phyloP scores from a whole-genome alignment of 2,888 invertebrate species.

The Hydropsyche betteni region DNA sequence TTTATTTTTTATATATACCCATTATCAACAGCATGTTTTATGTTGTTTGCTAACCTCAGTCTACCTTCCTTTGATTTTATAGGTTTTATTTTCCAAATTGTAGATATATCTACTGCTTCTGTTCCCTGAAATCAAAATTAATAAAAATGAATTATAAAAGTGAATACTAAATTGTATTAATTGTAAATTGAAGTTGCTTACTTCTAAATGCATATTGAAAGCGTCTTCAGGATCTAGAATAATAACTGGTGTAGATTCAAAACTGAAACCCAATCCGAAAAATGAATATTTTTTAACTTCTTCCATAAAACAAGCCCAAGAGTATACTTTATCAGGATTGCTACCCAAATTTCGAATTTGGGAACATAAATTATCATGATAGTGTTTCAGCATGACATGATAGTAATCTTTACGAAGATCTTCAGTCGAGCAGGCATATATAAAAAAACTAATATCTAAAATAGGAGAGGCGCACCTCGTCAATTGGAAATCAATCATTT shows the following conservation, averaged over 20 bases:
- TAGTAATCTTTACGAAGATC: conserved; percentile 67
- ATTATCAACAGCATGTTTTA: conserved; percentile 72
- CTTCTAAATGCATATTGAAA: conserved; percentile 55
- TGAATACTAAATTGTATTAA: neutral
- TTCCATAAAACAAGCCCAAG: conserved; percentile 62
- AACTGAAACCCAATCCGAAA: conserved; percentile 68
- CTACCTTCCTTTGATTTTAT: conserved; percentile 70
- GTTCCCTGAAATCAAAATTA: conserved; percentile 60
- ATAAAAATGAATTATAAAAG: neutral
- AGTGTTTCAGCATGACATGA: conserved; percentile 68
- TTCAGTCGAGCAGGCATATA: conserved; percentile 71
- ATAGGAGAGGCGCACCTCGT: conserved; percentile 68
- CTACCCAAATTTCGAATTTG: conserved; percentile 70
- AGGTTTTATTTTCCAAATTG: conserved; percentile 71
- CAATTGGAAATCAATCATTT: conserved; percentile 77
- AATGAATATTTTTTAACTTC: conserved; percentile 68
- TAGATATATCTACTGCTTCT: conserved; percentile 67
- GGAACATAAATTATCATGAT: conserved; percentile 66
- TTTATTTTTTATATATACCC: conserved; percentile 63
- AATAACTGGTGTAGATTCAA: conserved; percentile 69
- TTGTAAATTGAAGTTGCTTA: neutral
- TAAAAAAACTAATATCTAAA: conserved; percentile 69
- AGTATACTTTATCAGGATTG: conserved; percentile 66
- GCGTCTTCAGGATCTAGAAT: conserved; percentile 68
- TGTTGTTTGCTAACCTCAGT: conserved; percentile 69